Evolutionary conservation across 1,140 invertebrate species (phyloP).

Genomic region (Anastrepha ludens): DNA sequence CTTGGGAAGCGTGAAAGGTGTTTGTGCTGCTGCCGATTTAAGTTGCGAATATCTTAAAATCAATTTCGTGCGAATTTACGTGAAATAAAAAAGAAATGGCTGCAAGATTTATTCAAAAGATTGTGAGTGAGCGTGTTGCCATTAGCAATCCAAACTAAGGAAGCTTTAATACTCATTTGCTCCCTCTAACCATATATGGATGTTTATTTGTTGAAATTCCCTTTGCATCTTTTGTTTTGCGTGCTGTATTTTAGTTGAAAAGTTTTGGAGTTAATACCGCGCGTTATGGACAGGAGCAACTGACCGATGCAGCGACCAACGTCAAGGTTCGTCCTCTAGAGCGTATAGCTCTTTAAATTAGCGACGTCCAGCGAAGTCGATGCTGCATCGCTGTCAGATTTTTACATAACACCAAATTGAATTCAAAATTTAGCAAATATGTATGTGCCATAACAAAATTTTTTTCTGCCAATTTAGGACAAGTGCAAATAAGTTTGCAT

Average conservation of each 20-base stretch:
- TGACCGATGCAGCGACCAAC: not conserved
- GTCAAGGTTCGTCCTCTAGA: slow-evolving; percentile 23
- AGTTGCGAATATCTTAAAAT: slow-evolving; percentile 57
- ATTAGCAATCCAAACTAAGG: not conserved
- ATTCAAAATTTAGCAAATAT: slow-evolving; percentile 24
- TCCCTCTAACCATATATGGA: slow-evolving; percentile 33
- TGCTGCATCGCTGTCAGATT: slow-evolving; percentile 12
- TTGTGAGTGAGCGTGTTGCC: slow-evolving; percentile 64
- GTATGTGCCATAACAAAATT: not conserved
- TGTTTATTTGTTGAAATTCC: slow-evolving; percentile 24
- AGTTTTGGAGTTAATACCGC: slow-evolving; percentile 68
- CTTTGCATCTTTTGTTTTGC: slow-evolving; percentile 46
- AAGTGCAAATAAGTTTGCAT: not conserved
- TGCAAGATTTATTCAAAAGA: slow-evolving; percentile 73
- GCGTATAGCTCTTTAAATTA: slow-evolving; percentile 5
- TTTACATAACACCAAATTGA: slow-evolving; percentile 48
- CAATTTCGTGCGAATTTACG: slow-evolving; percentile 55
- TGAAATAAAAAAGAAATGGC: slow-evolving; percentile 61
- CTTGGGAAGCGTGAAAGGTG: not conserved
- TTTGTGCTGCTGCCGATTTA: slow-evolving; percentile 45
- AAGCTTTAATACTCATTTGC: slow-evolving; percentile 3
- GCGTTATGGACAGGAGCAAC: slow-evolving; percentile 57
- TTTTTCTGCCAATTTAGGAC: not conserved
- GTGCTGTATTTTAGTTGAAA: slow-evolving; percentile 65
- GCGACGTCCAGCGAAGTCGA: not conserved